Conservation (phyloP, 2,888 invertebrate species). For the Melanostoma mellinum region DNA sequence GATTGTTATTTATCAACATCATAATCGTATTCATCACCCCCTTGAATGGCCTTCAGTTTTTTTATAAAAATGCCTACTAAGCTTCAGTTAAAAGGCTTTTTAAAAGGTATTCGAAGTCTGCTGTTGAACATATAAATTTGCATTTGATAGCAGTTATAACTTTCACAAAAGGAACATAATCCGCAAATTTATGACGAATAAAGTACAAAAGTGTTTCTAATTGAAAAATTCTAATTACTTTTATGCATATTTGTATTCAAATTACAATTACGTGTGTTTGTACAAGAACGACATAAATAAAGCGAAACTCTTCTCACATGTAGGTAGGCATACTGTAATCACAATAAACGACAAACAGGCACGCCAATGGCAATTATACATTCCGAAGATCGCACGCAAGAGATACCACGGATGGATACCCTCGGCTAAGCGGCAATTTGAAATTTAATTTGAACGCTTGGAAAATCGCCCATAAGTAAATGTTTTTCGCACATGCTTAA, state of each 20-base stretch:
- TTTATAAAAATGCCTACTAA: no score
- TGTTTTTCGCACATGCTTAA: conserved; percentile 63
- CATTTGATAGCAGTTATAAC: no score
- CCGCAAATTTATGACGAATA: not conserved
- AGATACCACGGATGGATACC: conserved; percentile 43
- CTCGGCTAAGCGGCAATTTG: conserved; percentile 62
- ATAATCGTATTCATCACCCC: no score
- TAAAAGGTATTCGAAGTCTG: no score
- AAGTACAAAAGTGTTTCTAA: not conserved
- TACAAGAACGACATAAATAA: not conserved
- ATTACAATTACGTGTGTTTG: not conserved
- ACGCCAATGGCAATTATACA: conserved; percentile 23
- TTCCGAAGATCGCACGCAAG: conserved; percentile 13
- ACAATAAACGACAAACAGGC: conserved; percentile 36
- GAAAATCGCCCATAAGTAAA: conserved; percentile 64
- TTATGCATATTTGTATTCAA: not conserved
- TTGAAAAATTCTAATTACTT: conserved; percentile 29
- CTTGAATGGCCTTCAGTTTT: no score
- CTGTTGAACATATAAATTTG: no score
- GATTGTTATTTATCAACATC: no score
- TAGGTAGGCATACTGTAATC: not conserved
- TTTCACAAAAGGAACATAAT: no score
- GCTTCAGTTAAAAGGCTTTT: no score
- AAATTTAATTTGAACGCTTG: conserved; percentile 61
- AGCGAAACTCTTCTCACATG: not conserved